Percentiles rank a stretch among this genome's conserved stretches.
These are phyloP conservation scores for Calameuta idolon DNA, from an alignment of 2,888 invertebrate species.

Conservation along the genomic window DNA sequence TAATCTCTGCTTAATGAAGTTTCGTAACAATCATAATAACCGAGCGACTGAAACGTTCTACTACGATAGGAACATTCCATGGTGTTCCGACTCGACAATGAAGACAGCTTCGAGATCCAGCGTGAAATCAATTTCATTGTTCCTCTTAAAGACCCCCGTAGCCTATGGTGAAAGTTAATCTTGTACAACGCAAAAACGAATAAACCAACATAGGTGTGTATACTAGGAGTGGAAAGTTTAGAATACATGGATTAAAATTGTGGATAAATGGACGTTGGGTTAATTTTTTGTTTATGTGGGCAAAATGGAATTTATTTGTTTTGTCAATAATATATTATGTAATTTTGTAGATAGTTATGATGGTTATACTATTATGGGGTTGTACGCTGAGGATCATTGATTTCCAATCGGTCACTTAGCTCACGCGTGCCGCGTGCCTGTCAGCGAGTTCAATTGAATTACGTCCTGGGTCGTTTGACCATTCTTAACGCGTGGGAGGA, in stretches of 20 bases:
- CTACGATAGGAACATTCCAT: neutral
- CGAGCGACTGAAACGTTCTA: neutral
- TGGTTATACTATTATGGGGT: neutral
- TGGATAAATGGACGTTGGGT: neutral
- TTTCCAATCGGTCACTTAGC: neutral
- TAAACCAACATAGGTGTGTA: neutral
- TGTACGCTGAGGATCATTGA: neutral
- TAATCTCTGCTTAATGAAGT: neutral
- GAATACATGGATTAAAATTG: neutral
- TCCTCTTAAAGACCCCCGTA: neutral
- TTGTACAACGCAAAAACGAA: neutral
- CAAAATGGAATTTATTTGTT: neutral
- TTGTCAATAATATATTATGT: neutral
- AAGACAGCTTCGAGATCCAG: conserved; percentile 1
- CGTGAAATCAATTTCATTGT: conserved; percentile 10
- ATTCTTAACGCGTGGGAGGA: neutral
- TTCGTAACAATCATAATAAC: neutral
- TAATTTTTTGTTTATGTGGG: neutral
- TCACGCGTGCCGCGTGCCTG: neutral
- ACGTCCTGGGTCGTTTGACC: neutral
- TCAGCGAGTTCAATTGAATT: neutral
- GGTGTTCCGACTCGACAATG: neutral
- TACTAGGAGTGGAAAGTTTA: neutral
- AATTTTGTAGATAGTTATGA: neutral
- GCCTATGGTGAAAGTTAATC: conserved; percentile 1